Percentiles rank a stretch among this genome's conserved stretches.
Conservation (phyloP, 2,797 vertebrate genomes). For the Neopelma chrysocephalum region DNA sequence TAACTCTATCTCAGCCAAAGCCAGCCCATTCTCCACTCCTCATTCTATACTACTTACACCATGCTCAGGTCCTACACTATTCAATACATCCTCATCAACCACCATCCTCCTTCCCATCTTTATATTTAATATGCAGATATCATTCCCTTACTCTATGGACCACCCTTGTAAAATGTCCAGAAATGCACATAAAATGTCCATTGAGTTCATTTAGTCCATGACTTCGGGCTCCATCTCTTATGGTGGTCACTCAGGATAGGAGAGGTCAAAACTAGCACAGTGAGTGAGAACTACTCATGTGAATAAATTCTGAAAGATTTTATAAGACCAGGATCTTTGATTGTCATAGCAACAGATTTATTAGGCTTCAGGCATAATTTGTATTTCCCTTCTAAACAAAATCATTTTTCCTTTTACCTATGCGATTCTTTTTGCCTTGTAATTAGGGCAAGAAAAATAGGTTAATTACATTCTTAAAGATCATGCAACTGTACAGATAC, state of each 20-base stretch:
- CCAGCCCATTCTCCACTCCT: background rate
- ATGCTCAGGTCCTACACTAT: background rate
- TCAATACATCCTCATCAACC: background rate
- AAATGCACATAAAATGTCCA: background rate
- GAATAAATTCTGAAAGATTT: slow-evolving; percentile 59
- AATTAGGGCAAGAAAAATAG: slow-evolving; percentile 20
- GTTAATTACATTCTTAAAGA: slow-evolving; percentile 11
- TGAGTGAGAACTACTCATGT: slow-evolving; percentile 58
- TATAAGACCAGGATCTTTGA: slow-evolving; percentile 16
- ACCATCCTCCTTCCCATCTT: background rate
- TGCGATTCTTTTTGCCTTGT: background rate
- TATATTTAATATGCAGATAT: background rate
- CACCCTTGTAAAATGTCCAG: background rate
- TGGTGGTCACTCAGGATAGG: rapidly evolving
- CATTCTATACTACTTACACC: background rate
- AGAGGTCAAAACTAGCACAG: background rate
- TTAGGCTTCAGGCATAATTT: slow-evolving; percentile 7
- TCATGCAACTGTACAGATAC: background rate
- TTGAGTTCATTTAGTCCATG: background rate
- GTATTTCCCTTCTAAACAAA: slow-evolving; percentile 36
- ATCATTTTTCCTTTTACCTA: background rate
- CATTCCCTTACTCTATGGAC: background rate
- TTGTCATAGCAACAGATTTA: slow-evolving; percentile 56
- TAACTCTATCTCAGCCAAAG: background rate
- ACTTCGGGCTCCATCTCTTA: background rate